These are phyloP conservation scores for Alces alces DNA, from an alignment of 2,113 vertebrate genomes.

Conservation along the genomic window DNA sequence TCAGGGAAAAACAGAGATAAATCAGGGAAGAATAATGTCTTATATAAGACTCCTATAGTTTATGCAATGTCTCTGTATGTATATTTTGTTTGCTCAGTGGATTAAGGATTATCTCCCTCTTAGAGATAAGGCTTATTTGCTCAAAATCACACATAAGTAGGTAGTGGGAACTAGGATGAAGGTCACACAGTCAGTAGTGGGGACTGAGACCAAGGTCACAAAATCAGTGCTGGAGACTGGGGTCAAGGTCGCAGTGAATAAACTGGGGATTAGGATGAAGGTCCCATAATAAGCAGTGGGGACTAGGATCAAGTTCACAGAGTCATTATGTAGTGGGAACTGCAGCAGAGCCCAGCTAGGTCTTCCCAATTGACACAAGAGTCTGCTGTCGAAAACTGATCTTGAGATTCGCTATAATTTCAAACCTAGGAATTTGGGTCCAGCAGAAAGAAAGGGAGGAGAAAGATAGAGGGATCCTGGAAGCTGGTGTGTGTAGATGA, in stretches of 20 bases:
- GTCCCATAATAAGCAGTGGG: background rate
- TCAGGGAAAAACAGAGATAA: slow-evolving; percentile 14
- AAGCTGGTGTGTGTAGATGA: background rate
- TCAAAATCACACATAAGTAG: background rate
- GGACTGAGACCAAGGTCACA: background rate
- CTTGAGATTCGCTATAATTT: background rate
- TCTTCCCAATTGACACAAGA: background rate
- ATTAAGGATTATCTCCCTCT: background rate
- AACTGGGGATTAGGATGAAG: background rate
- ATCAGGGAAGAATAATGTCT: background rate
- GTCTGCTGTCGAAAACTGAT: background rate
- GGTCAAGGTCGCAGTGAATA: background rate
- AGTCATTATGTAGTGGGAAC: too few relatives aligned
- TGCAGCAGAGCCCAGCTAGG: background rate
- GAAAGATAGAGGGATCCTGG: background rate
- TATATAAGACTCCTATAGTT: background rate
- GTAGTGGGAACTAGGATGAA: background rate
- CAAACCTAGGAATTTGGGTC: background rate
- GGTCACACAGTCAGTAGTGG: background rate
- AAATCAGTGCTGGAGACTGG: background rate
- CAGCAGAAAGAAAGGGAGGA: background rate
- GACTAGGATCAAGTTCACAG: background rate
- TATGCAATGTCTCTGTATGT: background rate
- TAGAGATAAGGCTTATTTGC: background rate
- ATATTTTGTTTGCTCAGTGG: background rate